Evolutionary conservation across 2,888 invertebrate species (phyloP).

Genomic region (Mechanitis mazaeus): DNA sequence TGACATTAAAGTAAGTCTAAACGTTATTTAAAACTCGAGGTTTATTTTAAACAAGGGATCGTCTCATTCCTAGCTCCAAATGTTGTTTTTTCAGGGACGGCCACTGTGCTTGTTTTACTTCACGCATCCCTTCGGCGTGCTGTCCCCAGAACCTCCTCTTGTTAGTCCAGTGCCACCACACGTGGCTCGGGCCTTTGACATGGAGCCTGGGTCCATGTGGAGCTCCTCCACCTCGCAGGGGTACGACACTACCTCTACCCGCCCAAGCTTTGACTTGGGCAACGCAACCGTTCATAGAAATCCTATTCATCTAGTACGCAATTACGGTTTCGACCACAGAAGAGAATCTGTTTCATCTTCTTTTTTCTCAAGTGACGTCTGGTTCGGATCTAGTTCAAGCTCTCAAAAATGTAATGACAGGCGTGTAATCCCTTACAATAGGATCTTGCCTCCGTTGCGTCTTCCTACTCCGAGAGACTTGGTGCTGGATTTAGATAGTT

Average conservation of each 20-base stretch:
- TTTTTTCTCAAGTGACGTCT: conserved; percentile 49
- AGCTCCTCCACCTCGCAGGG: conserved; percentile 43
- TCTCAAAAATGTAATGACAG: conserved; percentile 39
- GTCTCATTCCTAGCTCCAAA: neutral
- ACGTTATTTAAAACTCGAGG: neutral
- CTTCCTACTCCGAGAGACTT: conserved; percentile 46
- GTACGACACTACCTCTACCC: conserved; percentile 37
- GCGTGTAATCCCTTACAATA: conserved; percentile 45
- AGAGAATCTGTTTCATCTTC: conserved; percentile 49
- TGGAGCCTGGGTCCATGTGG: conserved; percentile 47
- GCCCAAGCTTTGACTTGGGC: conserved; percentile 40
- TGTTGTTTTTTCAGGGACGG: conserved; percentile 46
- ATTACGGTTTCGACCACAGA: conserved; percentile 34
- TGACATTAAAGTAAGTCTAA: conserved; percentile 53
- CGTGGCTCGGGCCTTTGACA: conserved; percentile 44
- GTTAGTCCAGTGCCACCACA: conserved; percentile 30
- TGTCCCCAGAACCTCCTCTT: conserved; percentile 66
- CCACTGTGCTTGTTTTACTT: conserved; percentile 77
- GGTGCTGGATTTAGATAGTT: conserved; percentile 33
- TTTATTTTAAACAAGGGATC: no score
- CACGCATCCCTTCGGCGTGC: conserved; percentile 75
- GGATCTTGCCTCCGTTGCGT: conserved; percentile 55
- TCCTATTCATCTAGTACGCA: conserved; percentile 39
- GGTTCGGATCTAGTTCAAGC: conserved; percentile 48
- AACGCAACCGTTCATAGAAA: conserved; percentile 41